A percentile compares a stretch with the other conserved stretches of the same genome.
Conservation (phyloP, 2,888 invertebrate species). For the Leptopilina myrica region DNA sequence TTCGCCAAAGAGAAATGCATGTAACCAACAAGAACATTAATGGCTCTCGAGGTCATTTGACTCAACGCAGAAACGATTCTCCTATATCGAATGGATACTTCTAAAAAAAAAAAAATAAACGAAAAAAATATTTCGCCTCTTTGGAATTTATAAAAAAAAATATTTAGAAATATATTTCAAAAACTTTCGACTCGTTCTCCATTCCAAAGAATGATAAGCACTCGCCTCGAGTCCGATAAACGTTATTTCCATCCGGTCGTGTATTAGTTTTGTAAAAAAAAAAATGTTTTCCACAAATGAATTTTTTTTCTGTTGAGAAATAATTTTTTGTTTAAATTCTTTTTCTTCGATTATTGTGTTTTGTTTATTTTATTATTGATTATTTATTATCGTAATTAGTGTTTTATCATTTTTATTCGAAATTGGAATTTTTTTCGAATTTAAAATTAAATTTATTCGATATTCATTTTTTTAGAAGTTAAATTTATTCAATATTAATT, state of each 20-base stretch:
- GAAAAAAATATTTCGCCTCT: not conserved
- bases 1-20: conserved; percentile 12
- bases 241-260: not conserved
- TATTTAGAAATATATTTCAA: not conserved
- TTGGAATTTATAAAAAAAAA: not conserved
- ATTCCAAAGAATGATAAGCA: not conserved
- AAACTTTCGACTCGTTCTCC: too few species aligned
- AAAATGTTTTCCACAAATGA: not conserved
- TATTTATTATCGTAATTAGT: too few species aligned
- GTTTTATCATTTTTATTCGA: too few species aligned
- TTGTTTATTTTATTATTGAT: too few species aligned
- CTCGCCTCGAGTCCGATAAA: not conserved
- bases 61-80: not conserved
- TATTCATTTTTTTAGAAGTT: too few species aligned
- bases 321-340: too few species aligned
- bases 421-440: too few species aligned
- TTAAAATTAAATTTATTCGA: too few species aligned
- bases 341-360: too few species aligned
- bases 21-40: conserved; percentile 16
- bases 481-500: too few species aligned
- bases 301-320: not conserved
- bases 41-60: conserved; percentile 33
- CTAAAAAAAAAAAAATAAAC: not conserved
- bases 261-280: not conserved
- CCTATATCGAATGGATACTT: not conserved